Conservation (phyloP, 1,140 invertebrate genomes). For the Anoplophora glabripennis region DNA sequence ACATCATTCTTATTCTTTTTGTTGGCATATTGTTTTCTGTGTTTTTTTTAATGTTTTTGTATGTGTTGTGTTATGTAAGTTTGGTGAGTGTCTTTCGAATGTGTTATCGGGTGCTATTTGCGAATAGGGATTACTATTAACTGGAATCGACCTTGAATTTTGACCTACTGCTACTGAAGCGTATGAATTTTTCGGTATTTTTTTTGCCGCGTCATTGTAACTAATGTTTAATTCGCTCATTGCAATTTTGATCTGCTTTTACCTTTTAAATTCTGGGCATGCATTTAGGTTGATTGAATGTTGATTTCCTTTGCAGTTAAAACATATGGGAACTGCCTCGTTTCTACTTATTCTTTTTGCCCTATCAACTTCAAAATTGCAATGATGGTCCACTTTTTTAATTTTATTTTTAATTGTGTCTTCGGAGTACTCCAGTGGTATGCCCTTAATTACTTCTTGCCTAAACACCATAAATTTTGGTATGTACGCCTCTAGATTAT, state of each 20-base stretch:
- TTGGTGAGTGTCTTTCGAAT: no score
- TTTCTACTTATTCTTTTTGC: background rate
- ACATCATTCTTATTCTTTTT: no score
- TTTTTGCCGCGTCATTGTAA: no score
- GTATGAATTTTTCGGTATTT: no score
- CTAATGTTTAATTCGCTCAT: background rate
- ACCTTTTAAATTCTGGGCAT: background rate
- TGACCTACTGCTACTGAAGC: no score
- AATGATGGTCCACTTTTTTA: background rate
- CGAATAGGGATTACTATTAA: no score
- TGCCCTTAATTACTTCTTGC: background rate
- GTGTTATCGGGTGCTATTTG: no score
- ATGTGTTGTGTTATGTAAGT: no score
- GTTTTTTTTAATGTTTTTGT: no score
- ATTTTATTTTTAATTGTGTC: background rate
- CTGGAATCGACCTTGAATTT: no score
- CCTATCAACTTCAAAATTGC: background rate
- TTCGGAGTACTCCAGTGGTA: background rate
- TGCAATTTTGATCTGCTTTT: slow-evolving; percentile 1
- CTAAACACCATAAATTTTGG: background rate
- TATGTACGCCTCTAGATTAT: background rate
- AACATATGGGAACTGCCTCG: background rate
- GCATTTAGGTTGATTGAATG: background rate
- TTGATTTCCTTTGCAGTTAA: background rate
- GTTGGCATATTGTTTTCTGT: no score